phyloP scores from a whole-genome alignment of 2,888 invertebrate species.

The Spicauda simplicius region DNA sequence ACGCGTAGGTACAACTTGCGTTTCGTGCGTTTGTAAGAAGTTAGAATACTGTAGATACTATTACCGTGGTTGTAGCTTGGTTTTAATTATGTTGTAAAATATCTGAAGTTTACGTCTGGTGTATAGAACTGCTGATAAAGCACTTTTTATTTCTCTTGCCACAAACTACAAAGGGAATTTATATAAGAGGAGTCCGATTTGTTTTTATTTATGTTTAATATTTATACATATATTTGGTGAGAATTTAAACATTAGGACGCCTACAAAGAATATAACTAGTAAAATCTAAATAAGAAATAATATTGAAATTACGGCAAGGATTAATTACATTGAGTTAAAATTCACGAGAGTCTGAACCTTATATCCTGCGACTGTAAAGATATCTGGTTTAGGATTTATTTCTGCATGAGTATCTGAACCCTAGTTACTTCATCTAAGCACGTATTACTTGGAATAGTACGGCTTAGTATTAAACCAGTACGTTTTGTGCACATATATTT shows the following conservation, averaged over 20 bases:
- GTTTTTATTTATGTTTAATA: too few relatives aligned
- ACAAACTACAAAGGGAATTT: too few relatives aligned
- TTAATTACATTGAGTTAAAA: background rate
- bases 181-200: too few relatives aligned
- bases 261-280: too few relatives aligned
- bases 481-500: too few relatives aligned
- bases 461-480: too few relatives aligned
- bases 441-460: slow-evolving; percentile 35
- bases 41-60: too few relatives aligned
- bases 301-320: background rate
- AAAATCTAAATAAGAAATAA: background rate
- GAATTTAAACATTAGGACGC: background rate
- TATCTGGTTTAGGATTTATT: slow-evolving; percentile 15
- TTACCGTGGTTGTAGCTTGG: background rate
- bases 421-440: slow-evolving; percentile 19
- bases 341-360: background rate
- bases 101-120: background rate
- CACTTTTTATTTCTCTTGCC: too few relatives aligned
- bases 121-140: too few relatives aligned
- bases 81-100: background rate
- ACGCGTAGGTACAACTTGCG: too few relatives aligned
- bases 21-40: too few relatives aligned
- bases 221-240: too few relatives aligned
- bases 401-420: background rate
- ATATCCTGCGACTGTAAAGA: background rate